phyloP scores from a whole-genome alignment of 92 coral and sea anemone genomes.

The Anthopleura xanthogrammica region DNA sequence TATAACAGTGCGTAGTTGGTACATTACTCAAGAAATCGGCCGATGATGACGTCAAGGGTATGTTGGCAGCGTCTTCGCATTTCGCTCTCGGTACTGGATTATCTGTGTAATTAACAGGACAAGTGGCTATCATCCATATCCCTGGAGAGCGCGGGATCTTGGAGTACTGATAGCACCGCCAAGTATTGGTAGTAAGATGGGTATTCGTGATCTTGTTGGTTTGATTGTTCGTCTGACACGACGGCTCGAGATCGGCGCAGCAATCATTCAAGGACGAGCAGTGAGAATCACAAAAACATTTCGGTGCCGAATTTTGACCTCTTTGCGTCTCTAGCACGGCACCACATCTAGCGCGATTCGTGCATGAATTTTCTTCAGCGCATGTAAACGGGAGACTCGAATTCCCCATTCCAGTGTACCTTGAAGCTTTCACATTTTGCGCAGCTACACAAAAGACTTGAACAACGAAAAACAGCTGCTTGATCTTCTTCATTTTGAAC shows the following conservation, averaged over 20 bases:
- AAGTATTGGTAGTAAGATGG: constrained; percentile 1
- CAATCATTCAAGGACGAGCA: constrained; percentile 41
- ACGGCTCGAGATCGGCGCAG: constrained; percentile 33
- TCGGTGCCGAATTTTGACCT: constrained; percentile 24
- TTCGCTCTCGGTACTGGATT: constrained; percentile 17
- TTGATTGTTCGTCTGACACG: constrained; percentile 1
- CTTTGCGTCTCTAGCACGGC: neutral
- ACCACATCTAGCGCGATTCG: neutral
- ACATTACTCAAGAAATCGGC: constrained; percentile 20
- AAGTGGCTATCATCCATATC: constrained; percentile 48
- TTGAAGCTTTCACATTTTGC: neutral
- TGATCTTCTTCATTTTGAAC: neutral
- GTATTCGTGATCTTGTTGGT: neutral
- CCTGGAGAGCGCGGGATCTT: constrained; percentile 31
- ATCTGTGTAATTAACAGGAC: constrained; percentile 32
- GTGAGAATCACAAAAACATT: constrained; percentile 38
- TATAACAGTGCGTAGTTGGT: constrained; percentile 42
- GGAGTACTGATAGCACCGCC: constrained; percentile 40
- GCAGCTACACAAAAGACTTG: neutral
- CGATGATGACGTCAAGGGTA: constrained; percentile 15
- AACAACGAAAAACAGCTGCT: neutral
- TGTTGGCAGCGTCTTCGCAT: constrained; percentile 37
- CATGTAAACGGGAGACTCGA: neutral
- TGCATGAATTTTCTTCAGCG: neutral
- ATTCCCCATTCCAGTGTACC: neutral